Evolutionary conservation across 2,113 vertebrate genomes (phyloP).

Genomic region (Colius striatus): DNA sequence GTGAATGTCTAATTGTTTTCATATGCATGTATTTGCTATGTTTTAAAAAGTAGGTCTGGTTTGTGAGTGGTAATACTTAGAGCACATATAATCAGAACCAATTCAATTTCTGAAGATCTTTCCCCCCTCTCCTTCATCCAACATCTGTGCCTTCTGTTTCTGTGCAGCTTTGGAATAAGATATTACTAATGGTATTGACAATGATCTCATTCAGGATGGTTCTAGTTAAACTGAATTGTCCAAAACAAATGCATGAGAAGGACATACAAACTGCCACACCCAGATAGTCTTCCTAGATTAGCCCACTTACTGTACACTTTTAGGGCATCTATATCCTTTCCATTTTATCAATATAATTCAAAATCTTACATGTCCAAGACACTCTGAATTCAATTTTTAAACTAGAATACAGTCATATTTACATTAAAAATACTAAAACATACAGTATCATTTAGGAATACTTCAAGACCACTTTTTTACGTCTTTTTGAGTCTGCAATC

Average conservation of each 20-base stretch:
- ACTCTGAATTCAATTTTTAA: neutral
- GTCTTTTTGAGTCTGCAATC: neutral
- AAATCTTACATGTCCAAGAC: neutral
- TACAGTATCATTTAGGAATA: neutral
- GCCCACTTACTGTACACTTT: neutral
- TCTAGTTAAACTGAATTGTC: neutral
- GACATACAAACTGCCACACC: neutral
- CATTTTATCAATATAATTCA: neutral
- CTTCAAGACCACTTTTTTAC: neutral
- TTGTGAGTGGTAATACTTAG: neutral
- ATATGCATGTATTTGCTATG: neutral
- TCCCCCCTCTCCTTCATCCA: neutral
- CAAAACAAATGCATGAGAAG: neutral
- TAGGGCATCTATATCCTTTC: neutral
- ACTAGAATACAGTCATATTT: neutral
- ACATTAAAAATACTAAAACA: neutral
- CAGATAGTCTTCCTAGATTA: neutral
- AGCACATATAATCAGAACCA: neutral
- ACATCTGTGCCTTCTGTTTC: neutral
- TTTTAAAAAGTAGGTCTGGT: neutral
- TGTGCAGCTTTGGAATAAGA: neutral
- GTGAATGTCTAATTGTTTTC: neutral
- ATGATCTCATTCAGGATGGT: neutral
- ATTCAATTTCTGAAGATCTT: neutral
- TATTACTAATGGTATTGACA: neutral